Conservation (phyloP, 2,888 invertebrate species). For the Synergus japonicus region DNA sequence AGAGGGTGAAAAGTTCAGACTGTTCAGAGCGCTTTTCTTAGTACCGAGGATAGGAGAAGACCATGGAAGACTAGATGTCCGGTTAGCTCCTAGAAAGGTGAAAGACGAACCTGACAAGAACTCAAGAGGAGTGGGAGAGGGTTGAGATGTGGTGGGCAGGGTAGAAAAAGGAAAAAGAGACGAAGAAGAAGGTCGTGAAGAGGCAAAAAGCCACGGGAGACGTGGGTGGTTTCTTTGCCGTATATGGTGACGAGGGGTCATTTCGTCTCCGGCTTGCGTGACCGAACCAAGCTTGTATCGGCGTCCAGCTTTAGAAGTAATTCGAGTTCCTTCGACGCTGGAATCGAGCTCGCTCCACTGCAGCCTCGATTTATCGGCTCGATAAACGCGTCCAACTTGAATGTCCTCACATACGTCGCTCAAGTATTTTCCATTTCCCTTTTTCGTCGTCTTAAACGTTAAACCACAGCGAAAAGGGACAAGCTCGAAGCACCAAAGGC, state of each 20-base stretch:
- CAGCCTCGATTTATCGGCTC: slow-evolving; percentile 37
- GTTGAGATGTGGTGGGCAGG: slow-evolving; percentile 1
- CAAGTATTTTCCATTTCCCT: slow-evolving; percentile 36
- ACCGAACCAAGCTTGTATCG: slow-evolving; percentile 36
- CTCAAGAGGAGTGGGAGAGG: background rate
- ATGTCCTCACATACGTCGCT: slow-evolving; percentile 28
- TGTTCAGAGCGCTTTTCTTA: slow-evolving; percentile 5
- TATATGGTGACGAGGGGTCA: slow-evolving; percentile 52
- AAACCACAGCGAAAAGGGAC: slow-evolving; percentile 11
- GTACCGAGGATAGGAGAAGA: background rate
- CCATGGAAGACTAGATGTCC: slow-evolving; percentile 27
- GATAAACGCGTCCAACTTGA: slow-evolving; percentile 24
- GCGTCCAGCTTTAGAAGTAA: slow-evolving; percentile 19
- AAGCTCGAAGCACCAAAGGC: background rate
- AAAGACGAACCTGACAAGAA: slow-evolving; percentile 32
- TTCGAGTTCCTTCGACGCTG: slow-evolving; percentile 16
- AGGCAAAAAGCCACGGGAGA: slow-evolving; percentile 38
- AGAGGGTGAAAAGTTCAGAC: background rate
- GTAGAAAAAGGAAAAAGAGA: slow-evolving; percentile 18
- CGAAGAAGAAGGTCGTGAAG: slow-evolving; percentile 24
- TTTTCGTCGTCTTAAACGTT: background rate
- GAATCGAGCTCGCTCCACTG: slow-evolving; percentile 16
- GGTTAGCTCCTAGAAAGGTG: slow-evolving; percentile 14
- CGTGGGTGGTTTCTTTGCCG: slow-evolving; percentile 49
- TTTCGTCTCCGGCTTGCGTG: slow-evolving; percentile 45